Evolutionary conservation across 1,140 invertebrate genomes (phyloP), one percentile per base, ranked within the genome.

Genomic region (Halyomorpha halys): DNA sequence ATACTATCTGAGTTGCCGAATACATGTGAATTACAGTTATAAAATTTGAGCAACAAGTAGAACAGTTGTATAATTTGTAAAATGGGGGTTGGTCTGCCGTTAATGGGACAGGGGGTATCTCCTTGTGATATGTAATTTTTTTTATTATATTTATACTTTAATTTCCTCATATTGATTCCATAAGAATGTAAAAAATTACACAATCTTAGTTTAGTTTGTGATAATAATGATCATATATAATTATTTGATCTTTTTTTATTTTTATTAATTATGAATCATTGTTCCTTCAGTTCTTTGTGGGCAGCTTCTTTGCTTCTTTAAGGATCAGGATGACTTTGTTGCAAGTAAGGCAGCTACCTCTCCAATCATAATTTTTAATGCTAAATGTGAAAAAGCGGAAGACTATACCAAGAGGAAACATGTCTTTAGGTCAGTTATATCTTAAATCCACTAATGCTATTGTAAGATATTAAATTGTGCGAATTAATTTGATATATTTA

Each of bases 231-330:
- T n/a, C n/a, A n/a, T n/a, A n/a, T n/a, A n/a, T n/a, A n/a, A n/a
- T n/a, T n/a, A n/a, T n/a, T n/a, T n/a, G n/a, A 64, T 44, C 2
- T 30, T 59, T 30, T 44, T 65, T 6, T 34, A 44, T 65, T 65
- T 49, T 6, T 18, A 11, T n/a, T 21, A 19, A 49, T 49, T 49
- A 14, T 18, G 21, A 49, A 49, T 19, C 47, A 18, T 19, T 8
- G 4, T 49, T 49, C 9, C 6, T 56, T 49, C 66, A 68, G 94
- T 98, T 30, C 78, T 98, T 1, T 98, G 94, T 73, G 95, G 95
- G 0, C 95, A 99, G 74, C 75, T 98, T 65, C 77, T 99, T 23
- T 98, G 94, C 77, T 98, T 99, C 86, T 99, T 98, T 79, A 93
- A 95, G 73, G 95, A 97, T 73, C 86, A 90, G 71, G 85, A 88